phyloP scores from a whole-genome alignment of 2,888 invertebrate genomes.

The Hydrotaea cyrtoneurina region DNA sequence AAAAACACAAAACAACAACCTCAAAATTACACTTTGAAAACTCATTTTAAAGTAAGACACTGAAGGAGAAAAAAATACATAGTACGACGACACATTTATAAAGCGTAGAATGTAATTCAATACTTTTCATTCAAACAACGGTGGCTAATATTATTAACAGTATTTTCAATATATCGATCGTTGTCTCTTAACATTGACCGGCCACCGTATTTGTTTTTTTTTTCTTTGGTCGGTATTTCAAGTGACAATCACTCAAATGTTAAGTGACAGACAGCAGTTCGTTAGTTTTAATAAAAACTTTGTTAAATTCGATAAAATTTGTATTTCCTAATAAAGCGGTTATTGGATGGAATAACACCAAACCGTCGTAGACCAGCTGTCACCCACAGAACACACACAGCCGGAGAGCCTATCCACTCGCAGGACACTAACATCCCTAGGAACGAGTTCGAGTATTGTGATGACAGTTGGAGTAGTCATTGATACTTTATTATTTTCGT shows the following conservation, averaged over 20 bases:
- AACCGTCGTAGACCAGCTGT: conserved; percentile 75
- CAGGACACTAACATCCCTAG: conserved; percentile 68
- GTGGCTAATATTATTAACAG: conserved; percentile 56
- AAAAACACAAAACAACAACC: conserved; percentile 49
- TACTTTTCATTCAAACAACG: conserved; percentile 54
- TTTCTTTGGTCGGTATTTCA: conserved; percentile 1
- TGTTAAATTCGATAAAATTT: conserved; percentile 28
- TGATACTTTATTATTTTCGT: conserved; percentile 72
- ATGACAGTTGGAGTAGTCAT: conserved; percentile 71
- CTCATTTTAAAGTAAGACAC: conserved; percentile 49
- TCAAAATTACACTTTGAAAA: conserved; percentile 42
- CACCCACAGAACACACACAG: conserved; percentile 66
- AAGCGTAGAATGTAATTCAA: conserved; percentile 75
- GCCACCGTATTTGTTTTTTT: conserved; percentile 43
- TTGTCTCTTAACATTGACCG: not conserved
- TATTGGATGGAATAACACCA: conserved; percentile 26
- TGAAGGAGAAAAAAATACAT: conserved; percentile 34
- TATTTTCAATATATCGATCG: conserved; percentile 9
- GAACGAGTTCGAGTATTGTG: conserved; percentile 51
- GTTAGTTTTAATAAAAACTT: conserved; percentile 37
- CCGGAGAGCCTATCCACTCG: conserved; percentile 41
- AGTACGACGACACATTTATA: conserved; percentile 65
- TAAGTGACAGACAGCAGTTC: conserved; percentile 34
- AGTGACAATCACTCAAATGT: conserved; percentile 57
- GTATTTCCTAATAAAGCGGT: conserved; percentile 42